Conservation (phyloP, 2,888 invertebrate species). For the Catocala fraxini region DNA sequence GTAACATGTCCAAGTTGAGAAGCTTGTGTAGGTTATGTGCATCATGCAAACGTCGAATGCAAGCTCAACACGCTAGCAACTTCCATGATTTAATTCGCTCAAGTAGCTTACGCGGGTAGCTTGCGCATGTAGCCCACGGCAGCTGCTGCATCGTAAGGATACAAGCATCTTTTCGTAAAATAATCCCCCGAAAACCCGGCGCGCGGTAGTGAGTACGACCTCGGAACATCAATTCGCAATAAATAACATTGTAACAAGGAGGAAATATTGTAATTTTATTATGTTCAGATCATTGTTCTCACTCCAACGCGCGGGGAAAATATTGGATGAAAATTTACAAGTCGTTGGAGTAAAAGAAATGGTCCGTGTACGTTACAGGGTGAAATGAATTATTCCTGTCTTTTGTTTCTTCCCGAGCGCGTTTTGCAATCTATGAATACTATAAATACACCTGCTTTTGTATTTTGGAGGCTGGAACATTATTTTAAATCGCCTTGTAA, state of each 20-base stretch:
- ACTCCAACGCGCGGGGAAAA: slow-evolving; percentile 6
- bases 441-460: neutral
- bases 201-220: slow-evolving; percentile 10
- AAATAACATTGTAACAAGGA: slow-evolving; percentile 25
- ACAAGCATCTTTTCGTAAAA: slow-evolving; percentile 1
- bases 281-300: slow-evolving; percentile 8
- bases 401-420: slow-evolving; percentile 1
- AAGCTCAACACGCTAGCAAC: too few relatives aligned
- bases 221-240: slow-evolving; percentile 27
- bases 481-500: too few relatives aligned
- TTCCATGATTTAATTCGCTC: too few relatives aligned
- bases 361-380: neutral
- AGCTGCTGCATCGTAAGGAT: too few relatives aligned
- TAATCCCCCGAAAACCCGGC: slow-evolving; percentile 11
- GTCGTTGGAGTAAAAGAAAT: slow-evolving; percentile 2
- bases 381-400: slow-evolving; percentile 5
- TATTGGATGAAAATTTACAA: slow-evolving; percentile 6
- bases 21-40: too few relatives aligned
- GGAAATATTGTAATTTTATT: slow-evolving; percentile 35
- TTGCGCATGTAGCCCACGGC: too few relatives aligned
- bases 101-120: too few relatives aligned
- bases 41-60: too few relatives aligned
- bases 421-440: slow-evolving; percentile 6
- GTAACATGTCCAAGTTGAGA: too few relatives aligned
- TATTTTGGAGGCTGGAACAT: neutral